phyloP scores from a whole-genome alignment of 2,113 vertebrate species.

The Cottus gobio region DNA sequence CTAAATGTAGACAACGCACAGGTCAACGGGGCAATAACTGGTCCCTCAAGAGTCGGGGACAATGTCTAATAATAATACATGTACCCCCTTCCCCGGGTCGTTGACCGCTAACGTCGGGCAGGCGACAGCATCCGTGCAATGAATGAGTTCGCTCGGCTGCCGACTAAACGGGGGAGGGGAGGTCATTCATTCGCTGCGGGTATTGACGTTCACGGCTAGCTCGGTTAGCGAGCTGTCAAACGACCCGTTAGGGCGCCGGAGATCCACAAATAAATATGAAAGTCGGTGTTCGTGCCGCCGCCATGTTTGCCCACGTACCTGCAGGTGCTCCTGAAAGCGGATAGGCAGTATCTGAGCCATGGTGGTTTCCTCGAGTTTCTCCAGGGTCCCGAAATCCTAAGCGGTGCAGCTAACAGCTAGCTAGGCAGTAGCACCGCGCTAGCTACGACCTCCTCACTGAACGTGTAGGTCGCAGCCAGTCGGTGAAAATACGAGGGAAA shows the following conservation, averaged over 20 bases:
- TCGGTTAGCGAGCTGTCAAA: conserved; percentile 62
- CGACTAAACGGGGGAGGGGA: conserved; percentile 78
- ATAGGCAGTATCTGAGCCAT: conserved; percentile 98
- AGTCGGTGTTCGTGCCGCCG: fast-evolving
- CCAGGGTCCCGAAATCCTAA: conserved; percentile 72
- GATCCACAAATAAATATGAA: neutral
- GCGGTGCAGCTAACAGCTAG: conserved; percentile 68
- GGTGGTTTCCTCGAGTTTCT: conserved; percentile 79
- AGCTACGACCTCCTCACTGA: conserved; percentile 82
- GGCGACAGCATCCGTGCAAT: conserved; percentile 26
- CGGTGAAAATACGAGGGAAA: conserved; percentile 34
- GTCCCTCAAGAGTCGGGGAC: neutral
- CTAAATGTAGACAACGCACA: neutral
- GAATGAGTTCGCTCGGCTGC: conserved; percentile 63
- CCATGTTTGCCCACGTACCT: conserved; percentile 75
- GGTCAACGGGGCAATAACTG: neutral
- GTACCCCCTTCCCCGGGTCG: neutral
- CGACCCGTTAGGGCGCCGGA: neutral
- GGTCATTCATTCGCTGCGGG: conserved; percentile 84
- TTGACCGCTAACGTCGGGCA: conserved; percentile 1
- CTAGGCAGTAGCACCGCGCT: conserved; percentile 72
- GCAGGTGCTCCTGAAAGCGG: conserved; percentile 97
- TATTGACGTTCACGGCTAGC: conserved; percentile 71
- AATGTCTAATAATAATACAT: neutral
- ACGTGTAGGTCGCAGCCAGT: conserved; percentile 75